A percentile compares a stretch with the other conserved stretches of the same genome.
phyloP scores from a whole-genome alignment of 2,888 invertebrate genomes.

The Drosophila multiciliata region DNA sequence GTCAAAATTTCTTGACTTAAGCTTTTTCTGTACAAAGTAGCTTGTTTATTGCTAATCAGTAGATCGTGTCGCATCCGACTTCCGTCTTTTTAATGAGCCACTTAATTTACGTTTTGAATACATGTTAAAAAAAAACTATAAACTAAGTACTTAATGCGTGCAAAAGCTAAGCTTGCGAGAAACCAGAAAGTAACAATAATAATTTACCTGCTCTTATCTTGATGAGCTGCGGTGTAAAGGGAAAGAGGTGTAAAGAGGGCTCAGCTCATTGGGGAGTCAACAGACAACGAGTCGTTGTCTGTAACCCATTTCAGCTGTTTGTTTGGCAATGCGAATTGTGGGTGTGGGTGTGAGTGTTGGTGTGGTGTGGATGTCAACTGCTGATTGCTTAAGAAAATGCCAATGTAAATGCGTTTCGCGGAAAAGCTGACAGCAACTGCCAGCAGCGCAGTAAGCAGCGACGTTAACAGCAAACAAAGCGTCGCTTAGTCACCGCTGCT shows the following conservation, averaged over 20 bases:
- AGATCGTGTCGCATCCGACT: constrained; percentile 26
- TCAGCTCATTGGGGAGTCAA: constrained; percentile 32
- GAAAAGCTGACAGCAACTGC: constrained; percentile 44
- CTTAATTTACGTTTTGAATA: constrained; percentile 1
- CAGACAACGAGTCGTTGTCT: constrained; percentile 19
- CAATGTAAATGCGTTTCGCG: constrained; percentile 68
- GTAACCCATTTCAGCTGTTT: constrained; percentile 24
- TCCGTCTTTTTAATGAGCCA: constrained; percentile 12
- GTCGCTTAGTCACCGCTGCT: constrained; percentile 60
- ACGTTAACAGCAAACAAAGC: constrained; percentile 28
- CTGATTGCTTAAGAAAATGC: constrained; percentile 66
- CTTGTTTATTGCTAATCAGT: constrained; percentile 15
- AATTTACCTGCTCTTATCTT: background rate
- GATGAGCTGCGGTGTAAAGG: constrained; percentile 3
- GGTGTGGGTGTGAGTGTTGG: constrained; percentile 21
- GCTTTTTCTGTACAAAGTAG: constrained; percentile 2
- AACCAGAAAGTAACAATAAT: background rate
- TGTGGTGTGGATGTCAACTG: constrained; percentile 46
- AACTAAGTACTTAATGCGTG: background rate
- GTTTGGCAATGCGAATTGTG: constrained; percentile 36
- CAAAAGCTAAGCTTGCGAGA: background rate
- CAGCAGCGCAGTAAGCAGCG: constrained; percentile 27
- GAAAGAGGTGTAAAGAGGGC: background rate
- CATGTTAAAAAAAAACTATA: background rate
- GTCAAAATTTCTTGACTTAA: no score